A percentile compares a stretch with the other conserved stretches of the same genome.
Evolutionary conservation across 2,113 vertebrate genomes (phyloP).

Genomic region (Hyaena hyaena): DNA sequence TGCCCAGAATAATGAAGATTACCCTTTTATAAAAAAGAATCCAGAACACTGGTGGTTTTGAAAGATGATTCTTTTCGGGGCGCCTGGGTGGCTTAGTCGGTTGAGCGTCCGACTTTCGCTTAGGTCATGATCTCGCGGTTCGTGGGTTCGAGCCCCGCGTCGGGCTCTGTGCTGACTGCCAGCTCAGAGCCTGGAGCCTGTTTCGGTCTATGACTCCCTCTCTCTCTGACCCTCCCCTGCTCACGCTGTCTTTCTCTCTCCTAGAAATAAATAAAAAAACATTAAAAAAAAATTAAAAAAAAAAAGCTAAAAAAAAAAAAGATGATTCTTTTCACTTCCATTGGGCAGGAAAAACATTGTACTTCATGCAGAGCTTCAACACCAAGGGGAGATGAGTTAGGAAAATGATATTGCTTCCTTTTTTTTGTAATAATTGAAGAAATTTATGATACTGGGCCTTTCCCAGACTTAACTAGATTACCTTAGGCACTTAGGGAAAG

Average conservation of each 20-base stretch:
- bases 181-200: no score
- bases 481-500: slow-evolving; percentile 49
- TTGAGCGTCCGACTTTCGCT: no score
- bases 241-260: no score
- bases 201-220: no score
- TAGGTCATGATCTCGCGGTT: no score
- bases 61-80: slow-evolving; percentile 13
- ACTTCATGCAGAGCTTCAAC: background rate
- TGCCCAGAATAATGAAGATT: background rate
- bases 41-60: background rate
- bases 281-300: no score
- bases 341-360: background rate
- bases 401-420: slow-evolving; percentile 23
- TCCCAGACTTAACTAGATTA: slow-evolving; percentile 67
- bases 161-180: no score
- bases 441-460: slow-evolving; percentile 45
- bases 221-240: no score
- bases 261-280: no score
- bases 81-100: no score
- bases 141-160: no score
- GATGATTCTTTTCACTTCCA: background rate
- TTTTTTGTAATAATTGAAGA: slow-evolving; percentile 54
- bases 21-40: background rate
- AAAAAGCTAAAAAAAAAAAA: no score
- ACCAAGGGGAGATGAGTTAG: background rate